Base-by-base conservation (phyloP, 2,113 vertebrate species). In the Theristicus caerulescens region DNA sequence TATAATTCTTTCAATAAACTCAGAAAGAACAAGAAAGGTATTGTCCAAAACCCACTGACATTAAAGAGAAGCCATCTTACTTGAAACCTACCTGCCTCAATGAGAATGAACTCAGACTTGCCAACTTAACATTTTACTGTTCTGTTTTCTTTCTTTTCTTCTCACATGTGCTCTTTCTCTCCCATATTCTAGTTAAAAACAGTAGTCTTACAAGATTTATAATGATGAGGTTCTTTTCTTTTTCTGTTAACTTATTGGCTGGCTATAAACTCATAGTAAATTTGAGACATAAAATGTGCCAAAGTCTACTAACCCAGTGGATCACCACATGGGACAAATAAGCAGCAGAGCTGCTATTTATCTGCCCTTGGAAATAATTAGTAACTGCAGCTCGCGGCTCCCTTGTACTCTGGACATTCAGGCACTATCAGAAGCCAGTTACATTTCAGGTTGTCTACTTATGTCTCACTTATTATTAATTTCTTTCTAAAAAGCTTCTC, bases 321-420 rank as follows among this genome's bases (percentile, higher is more conserved):
- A 74, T 94, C 86, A 94, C 42, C 86, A 88, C 90, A 84, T 51
- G 82, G 82, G 93, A 94, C 58, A 89, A 96, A 95, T 94, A 93
- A 95, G 94, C 92, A 88, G 6, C 42, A 94, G 74, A 86, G 70
- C 55, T 95, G 84, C n/a, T 94, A 31, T 77, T 96, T 97, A 88
- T 96, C 90, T 88, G 82, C 40, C 79, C 82, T 97, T 93, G 88
- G 72, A 97, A 95, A 42, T 96, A 96, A 96, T 97, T 96, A 97
- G 69, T 84, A 74, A 74, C 66, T 84, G 52, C 66, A 66, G 54
- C 58, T 92, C 26, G 27, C 54, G 29, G 44, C 69, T 96, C 51
- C 31, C 47, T 88, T 55, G 25, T 85, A 88, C 26, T 80, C 42
- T 80, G 29, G 51, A 42, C 55, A 74, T 13, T 76, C 51, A 58